These are phyloP conservation scores for Caiman crocodilus DNA, from an alignment of 2,797 vertebrate species.

Conservation along the genomic window DNA sequence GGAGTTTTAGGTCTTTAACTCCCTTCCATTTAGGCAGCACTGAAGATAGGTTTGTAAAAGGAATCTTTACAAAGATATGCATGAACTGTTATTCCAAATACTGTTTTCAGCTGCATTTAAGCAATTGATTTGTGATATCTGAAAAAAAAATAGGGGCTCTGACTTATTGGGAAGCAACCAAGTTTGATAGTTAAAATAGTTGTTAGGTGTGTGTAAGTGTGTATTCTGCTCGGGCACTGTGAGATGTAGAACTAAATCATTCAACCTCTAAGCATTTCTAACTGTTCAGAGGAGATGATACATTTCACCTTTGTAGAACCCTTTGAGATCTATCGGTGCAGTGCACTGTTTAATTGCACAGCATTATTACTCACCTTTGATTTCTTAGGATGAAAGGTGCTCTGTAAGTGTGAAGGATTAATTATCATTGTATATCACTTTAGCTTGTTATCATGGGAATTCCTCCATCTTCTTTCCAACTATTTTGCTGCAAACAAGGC, in stretches of 20 bases:
- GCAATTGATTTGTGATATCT: neutral
- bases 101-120: neutral
- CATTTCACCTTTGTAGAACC: neutral
- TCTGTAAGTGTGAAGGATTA: conserved; percentile 8
- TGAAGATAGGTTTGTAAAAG: neutral
- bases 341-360: neutral
- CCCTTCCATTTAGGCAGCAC: neutral
- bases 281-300: neutral
- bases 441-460: neutral
- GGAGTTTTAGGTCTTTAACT: no score
- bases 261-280: neutral
- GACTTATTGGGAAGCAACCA: neutral
- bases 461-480: neutral
- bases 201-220: neutral
- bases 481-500: neutral
- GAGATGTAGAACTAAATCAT: neutral
- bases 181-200: neutral
- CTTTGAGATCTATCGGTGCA: neutral
- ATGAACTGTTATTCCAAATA: neutral
- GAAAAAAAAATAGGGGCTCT: neutral
- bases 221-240: neutral
- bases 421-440: neutral
- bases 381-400: neutral
- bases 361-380: neutral
- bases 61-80: neutral